A percentile compares a stretch with the other conserved stretches of the same genome.
These are phyloP conservation scores for Mesorhabditis sp. DNA, from an alignment of 2,888 invertebrate species.

Conservation along the genomic window DNA sequence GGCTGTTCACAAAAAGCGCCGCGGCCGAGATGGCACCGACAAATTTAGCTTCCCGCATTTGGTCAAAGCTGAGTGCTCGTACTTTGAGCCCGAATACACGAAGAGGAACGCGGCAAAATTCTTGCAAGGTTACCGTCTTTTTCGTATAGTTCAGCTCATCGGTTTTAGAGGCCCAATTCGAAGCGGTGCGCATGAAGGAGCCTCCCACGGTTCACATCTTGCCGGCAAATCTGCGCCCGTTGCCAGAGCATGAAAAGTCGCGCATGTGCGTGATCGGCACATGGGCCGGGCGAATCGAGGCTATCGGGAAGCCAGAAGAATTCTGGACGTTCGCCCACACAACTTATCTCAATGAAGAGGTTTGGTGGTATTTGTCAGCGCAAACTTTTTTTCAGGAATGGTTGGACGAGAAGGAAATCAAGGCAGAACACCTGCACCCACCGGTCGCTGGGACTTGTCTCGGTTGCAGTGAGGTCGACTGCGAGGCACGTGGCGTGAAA, in stretches of 20 bases:
- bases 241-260: not conserved
- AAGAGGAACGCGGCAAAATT: no score
- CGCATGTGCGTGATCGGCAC: not conserved
- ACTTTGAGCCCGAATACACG: no score
- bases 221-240: not conserved
- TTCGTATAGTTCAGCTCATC: no score
- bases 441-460: not conserved
- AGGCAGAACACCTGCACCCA: not conserved
- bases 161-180: not conserved
- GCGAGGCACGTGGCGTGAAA: not conserved
- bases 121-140: no score
- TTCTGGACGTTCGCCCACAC: conserved; percentile 2
- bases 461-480: not conserved
- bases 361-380: not conserved
- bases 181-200: not conserved
- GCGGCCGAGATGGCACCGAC: no score
- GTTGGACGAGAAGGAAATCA: not conserved
- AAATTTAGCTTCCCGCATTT: no score
- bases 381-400: not conserved
- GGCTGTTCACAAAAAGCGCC: no score
- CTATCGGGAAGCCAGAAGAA: conserved; percentile 1
- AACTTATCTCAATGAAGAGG: not conserved
- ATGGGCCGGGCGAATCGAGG: not conserved
- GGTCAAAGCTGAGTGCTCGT: no score
- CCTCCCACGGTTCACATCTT: not conserved